Base-by-base conservation (phyloP, 2,797 vertebrate genomes). In the Myripristis jacobus region DNA sequence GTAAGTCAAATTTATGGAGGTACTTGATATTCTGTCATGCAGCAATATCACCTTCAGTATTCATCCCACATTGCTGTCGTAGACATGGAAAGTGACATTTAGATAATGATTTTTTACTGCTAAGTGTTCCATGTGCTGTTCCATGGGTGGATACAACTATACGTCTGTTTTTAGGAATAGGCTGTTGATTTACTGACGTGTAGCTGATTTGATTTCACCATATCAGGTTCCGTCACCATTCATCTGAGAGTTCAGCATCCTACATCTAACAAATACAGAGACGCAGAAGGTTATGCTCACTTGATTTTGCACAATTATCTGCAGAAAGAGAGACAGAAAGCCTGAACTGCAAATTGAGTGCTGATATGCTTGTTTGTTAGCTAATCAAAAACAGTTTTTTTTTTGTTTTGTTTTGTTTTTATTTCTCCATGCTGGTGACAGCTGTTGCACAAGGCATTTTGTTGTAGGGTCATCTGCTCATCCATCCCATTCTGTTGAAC, bases 371-470 rank as follows among this genome's bases (percentile, higher is more conserved):
- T 4, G 13, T 64, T 82, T 64, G 61, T 41, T 41, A 18, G 24
- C 73, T 65, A 58, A 74, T 47, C 75, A 48, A 48, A 79, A 62
- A 53, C 34, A 22, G 15, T 72, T 78, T 80, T 66, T 79, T 36
- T n/a, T n/a, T n/a, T n/a, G 15, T n/a, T n/a, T n/a, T n/a, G n/a
- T n/a, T n/a, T n/a, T n/a, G n/a, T n/a, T n/a, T n/a, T n/a, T n/a
- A n/a, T n/a, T n/a, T n/a, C n/a, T n/a, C n/a, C n/a, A n/a, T n/a
- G n/a, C n/a, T n/a, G n/a, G n/a, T n/a, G n/a, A n/a, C n/a, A n/a
- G n/a, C n/a, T n/a, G n/a, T n/a, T n/a, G n/a, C n/a, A n/a, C n/a
- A n/a, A n/a, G n/a, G n/a, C n/a, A n/a, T n/a, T n/a, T n/a, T n/a
- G n/a, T n/a, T n/a, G n/a, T n/a, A n/a, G n/a, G n/a, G n/a, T n/a